These are phyloP conservation scores for Gnathochromis pfefferi DNA, from an alignment of 2,113 vertebrate genomes.

Conservation along the genomic window DNA sequence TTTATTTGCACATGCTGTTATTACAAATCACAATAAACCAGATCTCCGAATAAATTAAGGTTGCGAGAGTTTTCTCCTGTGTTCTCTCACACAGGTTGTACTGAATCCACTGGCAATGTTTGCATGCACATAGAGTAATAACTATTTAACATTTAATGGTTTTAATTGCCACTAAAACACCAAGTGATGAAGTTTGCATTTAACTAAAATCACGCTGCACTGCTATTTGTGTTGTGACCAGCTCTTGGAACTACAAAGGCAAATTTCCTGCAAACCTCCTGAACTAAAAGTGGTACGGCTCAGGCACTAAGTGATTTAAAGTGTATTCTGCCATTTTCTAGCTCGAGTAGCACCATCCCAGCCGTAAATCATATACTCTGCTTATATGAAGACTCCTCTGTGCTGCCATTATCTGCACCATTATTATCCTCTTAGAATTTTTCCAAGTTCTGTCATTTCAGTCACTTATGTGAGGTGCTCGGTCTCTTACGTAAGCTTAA, in stretches of 20 bases:
- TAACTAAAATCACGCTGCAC: not conserved
- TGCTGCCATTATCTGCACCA: not conserved
- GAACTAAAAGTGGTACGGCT: not conserved
- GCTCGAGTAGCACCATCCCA: not conserved
- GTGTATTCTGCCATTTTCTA: not conserved
- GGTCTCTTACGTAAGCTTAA: not conserved
- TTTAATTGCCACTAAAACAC: not conserved
- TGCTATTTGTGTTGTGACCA: not conserved
- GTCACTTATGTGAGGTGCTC: not conserved
- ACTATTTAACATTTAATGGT: not conserved
- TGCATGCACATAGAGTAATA: not conserved
- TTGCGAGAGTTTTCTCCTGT: not conserved
- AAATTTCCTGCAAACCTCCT: not conserved
- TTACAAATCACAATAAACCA: conserved; percentile 7
- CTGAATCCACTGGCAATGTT: not conserved
- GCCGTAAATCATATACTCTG: not conserved
- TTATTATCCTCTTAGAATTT: not conserved
- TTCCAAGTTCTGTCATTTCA: not conserved
- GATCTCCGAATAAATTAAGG: conserved; percentile 15
- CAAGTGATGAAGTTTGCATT: not conserved
- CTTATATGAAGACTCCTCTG: not conserved
- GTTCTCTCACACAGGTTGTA: not conserved
- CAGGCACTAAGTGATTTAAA: not conserved
- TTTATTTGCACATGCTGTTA: conserved; percentile 12
- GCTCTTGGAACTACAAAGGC: not conserved